phyloP scores from a whole-genome alignment of 1,140 invertebrate species.

The Myzus persicae region DNA sequence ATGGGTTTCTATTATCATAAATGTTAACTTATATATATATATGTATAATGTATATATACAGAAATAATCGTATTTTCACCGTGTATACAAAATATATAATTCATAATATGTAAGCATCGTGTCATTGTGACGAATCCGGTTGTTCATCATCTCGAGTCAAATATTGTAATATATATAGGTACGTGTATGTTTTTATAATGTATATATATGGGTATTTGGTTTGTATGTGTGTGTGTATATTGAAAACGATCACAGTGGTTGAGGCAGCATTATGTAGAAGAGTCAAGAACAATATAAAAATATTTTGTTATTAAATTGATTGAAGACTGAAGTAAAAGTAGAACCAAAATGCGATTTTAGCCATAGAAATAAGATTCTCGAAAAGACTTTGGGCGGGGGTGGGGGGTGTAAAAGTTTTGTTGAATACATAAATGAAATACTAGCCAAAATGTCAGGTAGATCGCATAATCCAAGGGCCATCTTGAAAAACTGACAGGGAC shows the following conservation, averaged over 20 bases:
- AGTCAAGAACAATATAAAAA: not conserved
- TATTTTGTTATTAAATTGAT: not conserved
- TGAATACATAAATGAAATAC: constrained; percentile 47
- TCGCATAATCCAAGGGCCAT: constrained; percentile 52
- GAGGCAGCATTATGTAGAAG: not conserved
- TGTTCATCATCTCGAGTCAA: not conserved
- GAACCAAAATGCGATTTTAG: constrained; percentile 24
- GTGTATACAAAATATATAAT: not conserved
- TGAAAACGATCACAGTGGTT: not conserved
- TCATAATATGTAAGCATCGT: not conserved
- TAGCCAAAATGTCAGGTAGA: constrained; percentile 57
- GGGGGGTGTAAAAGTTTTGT: not conserved
- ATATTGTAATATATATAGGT: not conserved
- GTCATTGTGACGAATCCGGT: not conserved
- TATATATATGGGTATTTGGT: not conserved
- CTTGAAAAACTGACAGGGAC: constrained; percentile 57
- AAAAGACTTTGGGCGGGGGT: not conserved
- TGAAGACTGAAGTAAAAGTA: constrained; percentile 1
- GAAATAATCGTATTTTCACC: not conserved
- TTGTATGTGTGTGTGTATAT: not conserved
- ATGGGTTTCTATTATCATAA: not conserved
- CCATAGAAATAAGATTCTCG: constrained; percentile 10
- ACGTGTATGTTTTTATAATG: not conserved
- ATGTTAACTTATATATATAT: not conserved
- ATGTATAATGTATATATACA: not conserved